Evolutionary conservation across 2,113 vertebrate genomes (phyloP).

Genomic region (Picathartes gymnocephalus): DNA sequence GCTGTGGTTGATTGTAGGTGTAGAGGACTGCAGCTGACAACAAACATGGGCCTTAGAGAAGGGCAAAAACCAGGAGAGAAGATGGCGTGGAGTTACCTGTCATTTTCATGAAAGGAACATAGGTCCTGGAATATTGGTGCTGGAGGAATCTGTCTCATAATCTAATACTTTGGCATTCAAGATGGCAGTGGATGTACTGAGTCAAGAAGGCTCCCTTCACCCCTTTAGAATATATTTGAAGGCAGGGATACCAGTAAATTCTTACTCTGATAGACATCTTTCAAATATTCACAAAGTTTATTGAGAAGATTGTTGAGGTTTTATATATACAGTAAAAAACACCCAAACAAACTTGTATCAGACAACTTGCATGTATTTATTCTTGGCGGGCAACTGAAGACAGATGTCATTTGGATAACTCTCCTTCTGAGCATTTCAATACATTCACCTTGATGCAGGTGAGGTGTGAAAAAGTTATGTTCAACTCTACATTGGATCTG

Average conservation of each 20-base stretch:
- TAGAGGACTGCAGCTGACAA: background rate
- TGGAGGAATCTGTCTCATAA: background rate
- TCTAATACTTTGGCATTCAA: background rate
- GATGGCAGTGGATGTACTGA: background rate
- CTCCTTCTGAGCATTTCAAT: background rate
- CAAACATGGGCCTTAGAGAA: background rate
- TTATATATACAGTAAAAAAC: background rate
- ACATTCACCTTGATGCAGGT: background rate
- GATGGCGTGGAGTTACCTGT: background rate
- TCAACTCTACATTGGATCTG: background rate
- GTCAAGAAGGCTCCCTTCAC: background rate
- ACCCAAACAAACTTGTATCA: background rate
- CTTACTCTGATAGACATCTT: background rate
- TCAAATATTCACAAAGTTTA: background rate
- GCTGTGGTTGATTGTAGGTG: background rate
- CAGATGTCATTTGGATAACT: background rate
- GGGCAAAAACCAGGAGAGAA: background rate
- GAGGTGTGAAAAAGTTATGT: background rate
- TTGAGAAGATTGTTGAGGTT: background rate
- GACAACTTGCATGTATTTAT: background rate
- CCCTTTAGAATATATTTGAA: background rate
- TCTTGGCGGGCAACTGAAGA: background rate
- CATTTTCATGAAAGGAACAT: background rate
- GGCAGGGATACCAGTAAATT: background rate
- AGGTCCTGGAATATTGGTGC: background rate